phyloP scores from a whole-genome alignment of 2,888 invertebrate species.

The Griposia aprilina region DNA sequence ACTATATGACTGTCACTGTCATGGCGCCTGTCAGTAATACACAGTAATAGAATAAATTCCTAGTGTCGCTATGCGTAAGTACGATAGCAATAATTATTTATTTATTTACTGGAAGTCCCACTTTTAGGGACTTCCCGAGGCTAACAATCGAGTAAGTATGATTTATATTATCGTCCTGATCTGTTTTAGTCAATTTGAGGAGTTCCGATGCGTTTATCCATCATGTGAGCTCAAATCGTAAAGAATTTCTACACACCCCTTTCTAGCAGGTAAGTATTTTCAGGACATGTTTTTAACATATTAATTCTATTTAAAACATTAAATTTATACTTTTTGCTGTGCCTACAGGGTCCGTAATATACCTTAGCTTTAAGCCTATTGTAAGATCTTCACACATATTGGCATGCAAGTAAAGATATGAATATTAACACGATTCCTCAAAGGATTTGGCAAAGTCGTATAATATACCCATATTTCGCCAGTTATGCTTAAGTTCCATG shows the following conservation, averaged over 20 bases:
- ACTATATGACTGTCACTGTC: slow-evolving; percentile 37
- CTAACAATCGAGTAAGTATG: slow-evolving; percentile 47
- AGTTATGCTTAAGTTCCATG: background rate
- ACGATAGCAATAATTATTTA: slow-evolving; percentile 39
- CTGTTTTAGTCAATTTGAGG: slow-evolving; percentile 53
- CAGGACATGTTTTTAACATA: no score
- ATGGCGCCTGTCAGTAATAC: slow-evolving; percentile 45
- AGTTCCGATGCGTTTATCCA: slow-evolving; percentile 25
- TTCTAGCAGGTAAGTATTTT: slow-evolving; percentile 39
- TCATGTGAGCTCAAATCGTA: slow-evolving; percentile 34
- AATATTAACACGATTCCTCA: no score
- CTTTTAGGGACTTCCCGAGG: slow-evolving; percentile 66
- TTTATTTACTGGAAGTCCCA: slow-evolving; percentile 66
- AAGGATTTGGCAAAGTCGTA: background rate
- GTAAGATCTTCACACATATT: no score
- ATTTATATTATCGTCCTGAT: slow-evolving; percentile 20
- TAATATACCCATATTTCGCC: no score
- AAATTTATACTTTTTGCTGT: no score
- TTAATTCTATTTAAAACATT: no score
- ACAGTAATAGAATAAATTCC: slow-evolving; percentile 50
- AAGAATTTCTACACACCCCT: background rate
- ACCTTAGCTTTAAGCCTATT: no score
- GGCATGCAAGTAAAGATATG: no score
- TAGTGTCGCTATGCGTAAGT: slow-evolving; percentile 50
- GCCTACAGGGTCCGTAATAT: no score